phyloP scores from a whole-genome alignment of 2,888 invertebrate species.

The Andrena bucephala region DNA sequence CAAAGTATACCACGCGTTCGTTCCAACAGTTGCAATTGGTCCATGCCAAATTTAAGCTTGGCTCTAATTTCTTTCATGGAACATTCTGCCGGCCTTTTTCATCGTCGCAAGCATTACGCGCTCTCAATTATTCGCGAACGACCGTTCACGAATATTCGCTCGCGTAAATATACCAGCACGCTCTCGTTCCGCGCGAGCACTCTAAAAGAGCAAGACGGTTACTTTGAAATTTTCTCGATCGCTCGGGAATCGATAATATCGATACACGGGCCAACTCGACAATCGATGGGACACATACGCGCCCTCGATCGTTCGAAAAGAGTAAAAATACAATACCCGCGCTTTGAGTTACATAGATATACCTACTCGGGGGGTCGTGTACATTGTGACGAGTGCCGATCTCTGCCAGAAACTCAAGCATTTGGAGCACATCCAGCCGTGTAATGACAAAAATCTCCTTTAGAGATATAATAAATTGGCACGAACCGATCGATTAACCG shows the following conservation, averaged over 20 bases:
- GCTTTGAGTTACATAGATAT: neutral
- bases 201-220: neutral
- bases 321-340: neutral
- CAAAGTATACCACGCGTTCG: slow-evolving; percentile 44
- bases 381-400: slow-evolving; percentile 19
- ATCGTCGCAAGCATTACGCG: neutral
- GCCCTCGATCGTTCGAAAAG: neutral
- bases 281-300: too few relatives aligned
- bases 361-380: slow-evolving; percentile 5
- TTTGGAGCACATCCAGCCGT: slow-evolving; percentile 55
- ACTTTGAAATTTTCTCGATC: neutral
- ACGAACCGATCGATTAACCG: slow-evolving; percentile 51
- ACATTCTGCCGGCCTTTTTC: neutral
- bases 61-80: slow-evolving; percentile 52
- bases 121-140: neutral
- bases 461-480: slow-evolving; percentile 47
- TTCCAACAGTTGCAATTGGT: slow-evolving; percentile 41
- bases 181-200: too few relatives aligned
- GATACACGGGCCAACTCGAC: too few relatives aligned
- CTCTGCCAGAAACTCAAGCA: slow-evolving; percentile 50
- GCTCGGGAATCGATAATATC: neutral
- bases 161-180: too few relatives aligned
- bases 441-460: slow-evolving; percentile 32
- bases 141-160: too few relatives aligned
- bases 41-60: slow-evolving; percentile 62